phyloP scores from a whole-genome alignment of 2,888 invertebrate species.

The Unio pictorum region DNA sequence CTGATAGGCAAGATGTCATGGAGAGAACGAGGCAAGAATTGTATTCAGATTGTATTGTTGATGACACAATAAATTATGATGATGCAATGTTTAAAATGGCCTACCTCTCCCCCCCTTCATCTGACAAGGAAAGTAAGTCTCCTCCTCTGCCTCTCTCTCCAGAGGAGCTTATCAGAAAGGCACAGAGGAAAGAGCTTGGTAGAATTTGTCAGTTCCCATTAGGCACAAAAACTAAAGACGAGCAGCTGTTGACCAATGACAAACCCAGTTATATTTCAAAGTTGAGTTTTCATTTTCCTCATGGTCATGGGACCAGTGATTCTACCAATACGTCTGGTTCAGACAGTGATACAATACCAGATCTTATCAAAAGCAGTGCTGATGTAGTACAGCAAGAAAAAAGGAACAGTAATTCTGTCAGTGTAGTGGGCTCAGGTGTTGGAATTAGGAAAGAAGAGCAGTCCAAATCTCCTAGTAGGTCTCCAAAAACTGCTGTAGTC shows the following conservation, averaged over 20 bases:
- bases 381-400: constrained; percentile 2
- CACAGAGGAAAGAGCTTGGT: no score
- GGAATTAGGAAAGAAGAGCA: constrained; percentile 3
- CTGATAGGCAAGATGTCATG: neutral
- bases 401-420: neutral
- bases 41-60: constrained; percentile 36
- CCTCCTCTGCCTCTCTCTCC: constrained; percentile 63
- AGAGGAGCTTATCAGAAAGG: constrained; percentile 34
- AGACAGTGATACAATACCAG: constrained; percentile 7
- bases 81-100: constrained; percentile 62
- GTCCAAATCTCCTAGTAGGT: neutral
- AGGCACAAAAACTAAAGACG: no score
- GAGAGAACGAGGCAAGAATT: constrained; percentile 27
- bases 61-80: constrained; percentile 42
- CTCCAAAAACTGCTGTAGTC: constrained; percentile 40
- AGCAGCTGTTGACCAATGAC: no score
- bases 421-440: neutral
- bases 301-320: constrained; percentile 2
- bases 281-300: neutral
- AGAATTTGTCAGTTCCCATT: no score
- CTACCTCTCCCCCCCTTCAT: constrained; percentile 56
- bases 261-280: no score
- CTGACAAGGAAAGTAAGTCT: constrained; percentile 50
- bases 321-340: constrained; percentile 6
- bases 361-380: constrained; percentile 7